phyloP scores from a whole-genome alignment of 2,888 invertebrate genomes.

The Embidobia sp. region DNA sequence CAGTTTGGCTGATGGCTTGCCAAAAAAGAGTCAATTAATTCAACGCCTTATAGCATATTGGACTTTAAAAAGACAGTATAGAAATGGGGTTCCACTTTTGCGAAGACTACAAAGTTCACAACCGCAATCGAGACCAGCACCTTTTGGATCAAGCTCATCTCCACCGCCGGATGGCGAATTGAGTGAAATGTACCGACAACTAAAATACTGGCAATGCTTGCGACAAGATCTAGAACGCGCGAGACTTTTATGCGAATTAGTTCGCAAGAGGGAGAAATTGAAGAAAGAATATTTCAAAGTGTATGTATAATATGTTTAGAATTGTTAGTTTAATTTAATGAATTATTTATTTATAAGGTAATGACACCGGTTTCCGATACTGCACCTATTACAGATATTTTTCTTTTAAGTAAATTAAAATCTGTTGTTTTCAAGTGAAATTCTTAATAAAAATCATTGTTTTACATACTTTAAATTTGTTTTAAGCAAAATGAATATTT shows the following conservation, averaged over 20 bases:
- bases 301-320: constrained; percentile 74
- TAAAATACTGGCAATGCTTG: constrained; percentile 96
- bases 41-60: constrained; percentile 96
- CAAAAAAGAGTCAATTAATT: constrained; percentile 92
- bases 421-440: too few relatives aligned
- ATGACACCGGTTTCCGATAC: too few relatives aligned
- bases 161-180: constrained; percentile 78
- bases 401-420: too few relatives aligned
- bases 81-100: constrained; percentile 97
- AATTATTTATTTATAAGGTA: neutral
- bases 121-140: constrained; percentile 77
- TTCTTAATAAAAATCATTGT: too few relatives aligned
- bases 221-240: constrained; percentile 97
- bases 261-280: constrained; percentile 96
- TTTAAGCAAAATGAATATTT: too few relatives aligned
- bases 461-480: too few relatives aligned
- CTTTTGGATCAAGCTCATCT: constrained; percentile 74
- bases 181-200: constrained; percentile 90
- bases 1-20: constrained; percentile 81
- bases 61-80: constrained; percentile 96
- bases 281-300: constrained; percentile 93
- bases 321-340: neutral
- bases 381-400: too few relatives aligned
- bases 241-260: constrained; percentile 93
- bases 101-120: constrained; percentile 88